These are phyloP conservation scores for Drosophila simulans DNA, from an alignment of 1,140 invertebrate species.

Conservation along the genomic window DNA sequence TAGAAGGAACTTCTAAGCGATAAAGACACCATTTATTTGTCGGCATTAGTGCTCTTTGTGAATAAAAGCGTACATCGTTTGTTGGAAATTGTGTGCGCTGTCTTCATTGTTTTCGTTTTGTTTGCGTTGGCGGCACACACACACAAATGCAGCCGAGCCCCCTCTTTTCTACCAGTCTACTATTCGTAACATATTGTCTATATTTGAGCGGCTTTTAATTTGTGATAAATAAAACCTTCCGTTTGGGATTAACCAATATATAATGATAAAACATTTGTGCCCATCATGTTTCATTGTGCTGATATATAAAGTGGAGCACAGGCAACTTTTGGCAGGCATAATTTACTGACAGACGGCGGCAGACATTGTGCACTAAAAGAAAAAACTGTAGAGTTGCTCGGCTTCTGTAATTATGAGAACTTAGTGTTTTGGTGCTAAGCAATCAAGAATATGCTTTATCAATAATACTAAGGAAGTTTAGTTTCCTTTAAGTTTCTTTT, in stretches of 20 bases:
- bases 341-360: slow-evolving; percentile 51
- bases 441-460: neutral
- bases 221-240: slow-evolving; percentile 63
- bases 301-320: slow-evolving; percentile 60
- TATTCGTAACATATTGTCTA: slow-evolving; percentile 50
- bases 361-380: slow-evolving; percentile 15
- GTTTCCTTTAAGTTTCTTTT: neutral
- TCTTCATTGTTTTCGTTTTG: slow-evolving; percentile 20
- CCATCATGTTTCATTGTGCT: slow-evolving; percentile 19
- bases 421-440: too few relatives aligned
- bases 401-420: too few relatives aligned
- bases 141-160: neutral
- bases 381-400: too few relatives aligned
- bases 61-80: slow-evolving; percentile 10
- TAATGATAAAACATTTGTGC: slow-evolving; percentile 23
- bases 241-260: slow-evolving; percentile 49
- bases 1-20: too few relatives aligned
- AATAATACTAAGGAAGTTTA: neutral
- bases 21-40: neutral
- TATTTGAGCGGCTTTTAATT: slow-evolving; percentile 64
- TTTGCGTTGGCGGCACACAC: slow-evolving; percentile 9
- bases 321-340: slow-evolving; percentile 53
- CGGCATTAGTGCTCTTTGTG: slow-evolving; percentile 12
- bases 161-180: neutral
- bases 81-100: neutral